Evolutionary conservation across 1,140 invertebrate species (phyloP).

Genomic region (Heterodera carotae): DNA sequence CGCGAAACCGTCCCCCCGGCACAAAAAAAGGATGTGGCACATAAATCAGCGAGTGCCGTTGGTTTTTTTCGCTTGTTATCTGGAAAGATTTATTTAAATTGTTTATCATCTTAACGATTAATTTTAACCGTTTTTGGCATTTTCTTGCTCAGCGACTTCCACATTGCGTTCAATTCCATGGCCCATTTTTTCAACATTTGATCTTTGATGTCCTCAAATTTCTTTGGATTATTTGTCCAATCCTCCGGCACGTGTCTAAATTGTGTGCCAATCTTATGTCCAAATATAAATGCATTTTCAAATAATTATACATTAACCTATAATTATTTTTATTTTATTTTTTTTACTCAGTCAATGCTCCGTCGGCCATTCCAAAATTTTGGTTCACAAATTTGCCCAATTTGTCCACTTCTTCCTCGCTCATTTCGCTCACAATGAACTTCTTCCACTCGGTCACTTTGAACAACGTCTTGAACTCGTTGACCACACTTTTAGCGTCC

Average conservation of each 20-base stretch:
- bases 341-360: not conserved
- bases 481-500: constrained; percentile 45
- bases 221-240: constrained; percentile 12
- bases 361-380: constrained; percentile 56
- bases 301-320: not conserved
- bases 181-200: not conserved
- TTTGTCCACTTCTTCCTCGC: too few species aligned
- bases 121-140: not conserved
- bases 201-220: constrained; percentile 2
- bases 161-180: constrained; percentile 13
- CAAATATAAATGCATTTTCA: too few species aligned
- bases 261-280: too few species aligned
- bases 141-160: constrained; percentile 24
- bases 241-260: not conserved
- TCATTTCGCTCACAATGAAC: too few species aligned
- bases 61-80: constrained; percentile 66
- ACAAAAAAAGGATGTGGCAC: constrained; percentile 86
- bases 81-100: not conserved
- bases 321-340: too few species aligned
- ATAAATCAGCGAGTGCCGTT: constrained; percentile 80
- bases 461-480: too few species aligned
- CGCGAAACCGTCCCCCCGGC: constrained; percentile 84
- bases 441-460: too few species aligned
- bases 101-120: not conserved
- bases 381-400: constrained; percentile 50